Evolutionary conservation across 2,113 vertebrate genomes (phyloP), one percentile per base, ranked within the genome.

Genomic region (Laticauda colubrina): DNA sequence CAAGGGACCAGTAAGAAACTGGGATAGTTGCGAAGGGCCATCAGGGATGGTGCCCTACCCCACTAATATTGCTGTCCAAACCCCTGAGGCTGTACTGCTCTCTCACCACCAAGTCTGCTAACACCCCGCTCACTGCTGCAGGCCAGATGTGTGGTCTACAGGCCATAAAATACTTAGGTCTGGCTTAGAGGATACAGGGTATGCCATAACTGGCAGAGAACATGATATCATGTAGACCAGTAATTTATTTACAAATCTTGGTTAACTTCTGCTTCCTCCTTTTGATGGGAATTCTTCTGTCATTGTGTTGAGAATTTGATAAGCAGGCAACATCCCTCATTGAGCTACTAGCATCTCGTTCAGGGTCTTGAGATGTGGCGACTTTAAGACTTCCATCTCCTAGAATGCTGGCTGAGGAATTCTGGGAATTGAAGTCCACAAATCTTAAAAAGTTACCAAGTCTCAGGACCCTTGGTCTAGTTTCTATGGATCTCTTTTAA

Each of bases 91-190:
- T 26, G 24, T 2, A 61, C 2, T 26, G 24, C 9, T 26, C 3
- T 1, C 59, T 57, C 26, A 29, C 26, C 1, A 0, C 29, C 64
- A 69, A n/a, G 12, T 69, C 29, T 69, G 29, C 64, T n/a, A 5
- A n/a, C 1, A 24, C 4, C 10, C 29, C 0, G 0, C 10, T 3
- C 9, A 61, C 10, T 69, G 29, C 29, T 69, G 64, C 12, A 5
- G 61, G 4, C 61, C 4, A 1, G 61, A 69, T 4, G 0, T 11
- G 1, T 64, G 26, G 3, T 26, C 61, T 26, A 64, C 4, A 1
- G 3, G 61, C 26, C 26, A n/a, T 64, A 64, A 64, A 64, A 64
- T 64, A 64, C 34, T 64, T 64, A 29, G 11, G n/a, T n/a, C 29
- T 69, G 64, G 29, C 12, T 12, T 69, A n/a, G 12, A 69, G 64